Percentiles rank a stretch among this genome's conserved stretches.
These are phyloP conservation scores for Loriculus beryllinus DNA, from an alignment of 2,797 vertebrate species.

Conservation along the genomic window DNA sequence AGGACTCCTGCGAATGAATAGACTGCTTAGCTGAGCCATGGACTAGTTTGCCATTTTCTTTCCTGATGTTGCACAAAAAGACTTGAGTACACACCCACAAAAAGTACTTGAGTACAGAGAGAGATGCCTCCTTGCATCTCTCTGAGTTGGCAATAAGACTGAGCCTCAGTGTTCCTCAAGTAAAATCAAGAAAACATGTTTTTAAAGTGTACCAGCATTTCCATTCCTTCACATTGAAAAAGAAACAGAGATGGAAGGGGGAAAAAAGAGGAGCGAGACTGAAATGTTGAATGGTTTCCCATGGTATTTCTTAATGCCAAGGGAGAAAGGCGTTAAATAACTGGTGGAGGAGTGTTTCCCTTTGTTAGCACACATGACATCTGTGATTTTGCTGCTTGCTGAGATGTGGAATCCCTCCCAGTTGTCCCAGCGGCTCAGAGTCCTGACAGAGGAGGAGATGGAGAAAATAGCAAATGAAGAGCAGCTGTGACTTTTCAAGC, in stretches of 20 bases:
- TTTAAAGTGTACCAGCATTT: not conserved
- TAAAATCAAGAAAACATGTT: not conserved
- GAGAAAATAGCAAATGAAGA: constrained; percentile 23
- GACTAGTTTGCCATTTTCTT: not conserved
- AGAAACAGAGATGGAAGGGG: not conserved
- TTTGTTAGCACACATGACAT: not conserved
- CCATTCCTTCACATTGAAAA: not conserved
- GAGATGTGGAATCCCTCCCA: constrained; percentile 6
- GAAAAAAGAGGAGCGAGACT: not conserved
- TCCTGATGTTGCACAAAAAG: not conserved
- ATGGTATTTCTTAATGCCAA: not conserved
- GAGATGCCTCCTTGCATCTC: not conserved
- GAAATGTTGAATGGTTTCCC: not conserved
- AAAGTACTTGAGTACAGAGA: too few species aligned
- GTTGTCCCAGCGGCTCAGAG: constrained; percentile 33
- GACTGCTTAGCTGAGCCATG: not conserved
- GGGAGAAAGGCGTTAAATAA: not conserved
- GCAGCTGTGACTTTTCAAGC: constrained; percentile 53
- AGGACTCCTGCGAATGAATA: not conserved
- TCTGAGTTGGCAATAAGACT: not conserved
- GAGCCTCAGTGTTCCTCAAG: not conserved
- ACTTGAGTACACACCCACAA: not conserved
- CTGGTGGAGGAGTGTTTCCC: not conserved
- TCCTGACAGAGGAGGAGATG: constrained; percentile 8
- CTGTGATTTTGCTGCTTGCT: not conserved